A percentile compares a stretch with the other conserved stretches of the same genome.
These are phyloP conservation scores for Pelvicachromis taeniatus DNA, from an alignment of 2,113 vertebrate genomes.

Conservation along the genomic window DNA sequence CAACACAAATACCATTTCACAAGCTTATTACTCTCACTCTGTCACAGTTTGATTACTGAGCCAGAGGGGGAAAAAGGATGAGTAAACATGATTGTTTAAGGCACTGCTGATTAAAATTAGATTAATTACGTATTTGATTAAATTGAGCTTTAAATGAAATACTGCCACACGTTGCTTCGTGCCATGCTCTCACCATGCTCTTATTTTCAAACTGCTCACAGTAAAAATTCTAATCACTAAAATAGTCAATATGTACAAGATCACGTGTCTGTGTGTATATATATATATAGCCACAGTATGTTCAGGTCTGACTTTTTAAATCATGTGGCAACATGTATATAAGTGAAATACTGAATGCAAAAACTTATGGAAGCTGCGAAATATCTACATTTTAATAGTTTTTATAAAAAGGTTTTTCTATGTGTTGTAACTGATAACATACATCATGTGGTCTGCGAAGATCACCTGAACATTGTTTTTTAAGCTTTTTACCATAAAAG, in stretches of 20 bases:
- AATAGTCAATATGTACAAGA: conserved; percentile 39
- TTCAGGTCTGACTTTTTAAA: background rate
- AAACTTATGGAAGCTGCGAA: background rate
- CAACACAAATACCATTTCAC: background rate
- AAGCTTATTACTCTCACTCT: background rate
- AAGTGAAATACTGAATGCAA: background rate
- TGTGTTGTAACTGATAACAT: background rate
- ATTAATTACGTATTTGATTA: background rate
- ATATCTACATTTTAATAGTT: conserved; percentile 10
- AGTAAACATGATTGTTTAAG: conserved; percentile 24
- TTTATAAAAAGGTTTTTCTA: background rate
- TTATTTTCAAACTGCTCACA: background rate
- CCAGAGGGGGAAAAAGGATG: background rate
- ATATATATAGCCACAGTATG: background rate
- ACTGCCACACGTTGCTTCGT: background rate
- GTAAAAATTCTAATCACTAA: background rate
- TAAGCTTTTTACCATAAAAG: background rate
- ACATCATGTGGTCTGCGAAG: background rate
- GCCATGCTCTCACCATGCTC: background rate
- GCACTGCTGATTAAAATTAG: background rate
- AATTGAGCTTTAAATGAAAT: background rate
- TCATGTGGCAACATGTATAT: background rate
- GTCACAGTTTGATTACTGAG: background rate
- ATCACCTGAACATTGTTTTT: background rate
- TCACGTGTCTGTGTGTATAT: background rate